A percentile compares a stretch with the other conserved stretches of the same genome.
phyloP scores from a whole-genome alignment of 2,113 vertebrate genomes.

The Rynchops niger region DNA sequence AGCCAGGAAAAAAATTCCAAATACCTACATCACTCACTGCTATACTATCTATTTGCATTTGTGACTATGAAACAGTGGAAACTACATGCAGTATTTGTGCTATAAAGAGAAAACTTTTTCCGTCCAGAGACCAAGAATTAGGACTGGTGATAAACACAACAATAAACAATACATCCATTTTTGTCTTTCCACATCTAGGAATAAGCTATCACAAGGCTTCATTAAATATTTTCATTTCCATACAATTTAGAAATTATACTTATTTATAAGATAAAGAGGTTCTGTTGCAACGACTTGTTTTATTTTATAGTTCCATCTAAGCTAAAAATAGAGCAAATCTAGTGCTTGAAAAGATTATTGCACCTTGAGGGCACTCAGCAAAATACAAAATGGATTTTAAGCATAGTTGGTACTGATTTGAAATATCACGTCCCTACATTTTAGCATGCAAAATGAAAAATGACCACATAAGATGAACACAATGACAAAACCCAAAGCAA shows the following conservation, averaged over 20 bases:
- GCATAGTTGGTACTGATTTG: background rate
- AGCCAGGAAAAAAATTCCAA: background rate
- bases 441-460: background rate
- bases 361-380: background rate
- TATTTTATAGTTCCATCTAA: background rate
- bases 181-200: background rate
- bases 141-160: background rate
- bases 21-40: background rate
- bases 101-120: background rate
- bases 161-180: background rate
- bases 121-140: background rate
- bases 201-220: background rate
- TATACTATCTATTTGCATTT: background rate
- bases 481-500: background rate
- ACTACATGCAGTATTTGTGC: background rate
- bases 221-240: background rate
- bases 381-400: background rate
- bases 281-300: background rate
- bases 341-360: background rate
- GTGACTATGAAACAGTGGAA: background rate
- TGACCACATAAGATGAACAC: background rate
- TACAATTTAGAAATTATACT: background rate
- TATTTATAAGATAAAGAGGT: background rate
- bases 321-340: background rate
- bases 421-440: background rate